phyloP scores from a whole-genome alignment of 2,888 invertebrate species.

The Drosophila macrospina region DNA sequence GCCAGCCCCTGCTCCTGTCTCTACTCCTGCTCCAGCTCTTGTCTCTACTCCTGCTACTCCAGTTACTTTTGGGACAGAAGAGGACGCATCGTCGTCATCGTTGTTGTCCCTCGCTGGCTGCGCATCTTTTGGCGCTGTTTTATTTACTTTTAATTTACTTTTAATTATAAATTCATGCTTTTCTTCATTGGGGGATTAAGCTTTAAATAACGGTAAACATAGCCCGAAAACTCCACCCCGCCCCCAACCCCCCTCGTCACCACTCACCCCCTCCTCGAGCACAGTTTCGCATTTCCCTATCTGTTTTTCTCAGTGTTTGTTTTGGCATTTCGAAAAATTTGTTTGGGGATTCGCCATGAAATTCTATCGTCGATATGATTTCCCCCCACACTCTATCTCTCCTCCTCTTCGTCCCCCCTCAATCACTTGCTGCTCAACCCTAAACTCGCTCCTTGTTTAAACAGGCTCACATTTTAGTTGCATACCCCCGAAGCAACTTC shows the following conservation, averaged over 20 bases:
- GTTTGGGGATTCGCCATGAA: conserved; percentile 61
- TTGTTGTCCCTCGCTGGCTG: conserved; percentile 26
- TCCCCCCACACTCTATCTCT: too few species aligned
- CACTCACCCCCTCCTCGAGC: too few species aligned
- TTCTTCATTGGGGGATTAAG: conserved; percentile 76
- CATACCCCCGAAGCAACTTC: conserved; percentile 15
- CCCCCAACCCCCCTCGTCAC: not conserved
- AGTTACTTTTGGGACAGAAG: conserved; percentile 29
- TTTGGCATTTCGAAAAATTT: conserved; percentile 55
- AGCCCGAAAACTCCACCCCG: conserved; percentile 5
- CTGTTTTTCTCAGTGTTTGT: conserved; percentile 47
- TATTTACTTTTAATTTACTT: conserved; percentile 82
- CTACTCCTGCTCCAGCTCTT: too few species aligned
- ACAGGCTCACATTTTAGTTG: conserved; percentile 58
- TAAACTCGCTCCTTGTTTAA: conserved; percentile 44
- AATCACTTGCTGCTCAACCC: conserved; percentile 19
- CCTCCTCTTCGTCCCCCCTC: too few species aligned
- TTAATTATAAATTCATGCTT: conserved; percentile 81
- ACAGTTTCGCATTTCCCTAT: conserved; percentile 5
- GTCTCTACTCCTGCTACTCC: too few species aligned
- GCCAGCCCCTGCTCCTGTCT: too few species aligned
- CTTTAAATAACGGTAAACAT: conserved; percentile 79
- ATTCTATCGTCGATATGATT: conserved; percentile 67
- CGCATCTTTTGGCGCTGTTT: conserved; percentile 64
- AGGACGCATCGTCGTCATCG: not conserved